Conservation (phyloP, 2,797 vertebrate genomes). For the Notamacropus eugenii region DNA sequence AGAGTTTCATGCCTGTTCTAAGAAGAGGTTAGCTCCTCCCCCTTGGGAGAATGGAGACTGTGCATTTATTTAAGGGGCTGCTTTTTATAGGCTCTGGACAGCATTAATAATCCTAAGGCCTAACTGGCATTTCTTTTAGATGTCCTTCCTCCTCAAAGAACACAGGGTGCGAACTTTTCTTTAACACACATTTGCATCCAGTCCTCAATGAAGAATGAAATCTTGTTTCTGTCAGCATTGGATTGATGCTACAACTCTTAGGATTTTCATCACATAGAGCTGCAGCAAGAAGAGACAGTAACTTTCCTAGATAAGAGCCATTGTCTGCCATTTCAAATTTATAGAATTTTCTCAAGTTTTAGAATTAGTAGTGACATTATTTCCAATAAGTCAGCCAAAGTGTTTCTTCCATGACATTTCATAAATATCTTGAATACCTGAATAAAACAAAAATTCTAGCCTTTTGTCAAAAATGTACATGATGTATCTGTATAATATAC, state of each 20-base stretch:
- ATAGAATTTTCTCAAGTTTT: constrained; percentile 27
- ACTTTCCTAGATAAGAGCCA: constrained; percentile 16
- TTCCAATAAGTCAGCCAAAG: constrained; percentile 57
- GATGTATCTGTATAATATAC: constrained; percentile 57
- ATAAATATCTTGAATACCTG: constrained; percentile 57
- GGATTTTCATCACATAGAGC: constrained; percentile 51
- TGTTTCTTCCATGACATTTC: constrained; percentile 41
- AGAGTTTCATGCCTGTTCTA: not conserved
- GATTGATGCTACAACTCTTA: constrained; percentile 50
- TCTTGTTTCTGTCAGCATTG: constrained; percentile 57
- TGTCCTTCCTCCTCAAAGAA: constrained; percentile 17
- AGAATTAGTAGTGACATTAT: constrained; percentile 29
- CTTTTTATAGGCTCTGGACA: constrained; percentile 25
- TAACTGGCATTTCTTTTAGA: constrained; percentile 68
- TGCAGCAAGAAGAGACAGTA: constrained; percentile 40
- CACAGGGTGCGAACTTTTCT: constrained; percentile 45
- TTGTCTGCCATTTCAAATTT: constrained; percentile 59
- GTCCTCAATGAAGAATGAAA: constrained; percentile 50
- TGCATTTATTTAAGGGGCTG: not conserved
- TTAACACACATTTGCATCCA: constrained; percentile 62
- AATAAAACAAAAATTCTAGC: constrained; percentile 59
- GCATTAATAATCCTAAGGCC: constrained; percentile 56
- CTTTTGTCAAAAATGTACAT: constrained; percentile 57
- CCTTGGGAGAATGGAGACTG: not conserved
- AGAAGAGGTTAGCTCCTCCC: not conserved